Percentiles rank a stretch among this genome's conserved stretches.
Evolutionary conservation across 2,113 vertebrate genomes (phyloP).

Genomic region (Gorsachius goisagi): DNA sequence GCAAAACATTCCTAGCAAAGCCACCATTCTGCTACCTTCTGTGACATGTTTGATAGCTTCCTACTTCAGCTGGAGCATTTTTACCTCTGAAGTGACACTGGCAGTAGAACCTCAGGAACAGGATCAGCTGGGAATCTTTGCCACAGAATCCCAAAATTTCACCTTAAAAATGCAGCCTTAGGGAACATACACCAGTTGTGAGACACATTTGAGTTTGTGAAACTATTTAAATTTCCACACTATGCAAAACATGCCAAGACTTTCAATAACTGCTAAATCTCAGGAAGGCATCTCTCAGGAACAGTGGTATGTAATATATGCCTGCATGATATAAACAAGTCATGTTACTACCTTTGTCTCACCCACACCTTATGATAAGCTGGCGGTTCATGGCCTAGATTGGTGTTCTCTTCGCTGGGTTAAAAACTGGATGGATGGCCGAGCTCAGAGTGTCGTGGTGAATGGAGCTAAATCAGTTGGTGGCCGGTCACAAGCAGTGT

Average conservation of each 20-base stretch:
- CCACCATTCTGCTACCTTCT: background rate
- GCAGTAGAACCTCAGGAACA: background rate
- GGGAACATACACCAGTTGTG: background rate
- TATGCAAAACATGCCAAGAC: background rate
- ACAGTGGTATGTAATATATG: accelerated
- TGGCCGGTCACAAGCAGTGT: no score
- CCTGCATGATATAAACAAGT: accelerated
- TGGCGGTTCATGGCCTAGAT: no score
- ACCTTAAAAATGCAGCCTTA: background rate
- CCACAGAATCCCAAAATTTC: background rate
- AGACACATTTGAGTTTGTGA: background rate
- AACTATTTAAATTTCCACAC: background rate
- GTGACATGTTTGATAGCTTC: background rate
- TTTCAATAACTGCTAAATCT: background rate
- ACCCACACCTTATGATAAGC: background rate
- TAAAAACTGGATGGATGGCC: no score
- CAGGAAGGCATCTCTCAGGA: background rate
- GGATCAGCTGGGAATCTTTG: background rate
- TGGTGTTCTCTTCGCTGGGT: no score
- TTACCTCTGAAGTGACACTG: background rate
- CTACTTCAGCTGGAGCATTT: background rate
- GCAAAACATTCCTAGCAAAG: background rate
- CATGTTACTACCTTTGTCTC: background rate
- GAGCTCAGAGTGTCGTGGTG: no score
- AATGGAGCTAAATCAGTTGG: no score